Conservation (phyloP, 2,888 invertebrate genomes). For the Hoplodrina ambigua region DNA sequence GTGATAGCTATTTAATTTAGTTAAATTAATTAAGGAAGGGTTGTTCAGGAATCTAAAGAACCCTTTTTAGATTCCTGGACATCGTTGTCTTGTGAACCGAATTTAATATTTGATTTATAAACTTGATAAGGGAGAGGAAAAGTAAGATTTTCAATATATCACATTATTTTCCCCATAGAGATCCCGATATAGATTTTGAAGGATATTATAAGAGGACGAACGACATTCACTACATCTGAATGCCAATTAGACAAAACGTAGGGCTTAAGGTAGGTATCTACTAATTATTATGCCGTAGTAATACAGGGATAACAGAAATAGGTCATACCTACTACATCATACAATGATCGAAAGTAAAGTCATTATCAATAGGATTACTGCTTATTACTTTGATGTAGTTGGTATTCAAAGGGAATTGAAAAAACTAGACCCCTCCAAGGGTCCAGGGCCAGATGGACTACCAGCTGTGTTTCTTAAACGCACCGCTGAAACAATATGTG, state of each 20-base stretch:
- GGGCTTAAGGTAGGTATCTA: not conserved
- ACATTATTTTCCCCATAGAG: constrained; percentile 28
- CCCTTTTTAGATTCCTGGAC: not conserved
- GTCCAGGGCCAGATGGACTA: too few relatives aligned
- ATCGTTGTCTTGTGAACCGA: not conserved
- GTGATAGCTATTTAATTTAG: not conserved
- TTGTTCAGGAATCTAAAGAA: not conserved
- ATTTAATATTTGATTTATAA: not conserved
- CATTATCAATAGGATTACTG: not conserved
- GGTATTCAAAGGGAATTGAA: too few relatives aligned
- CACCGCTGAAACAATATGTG: too few relatives aligned
- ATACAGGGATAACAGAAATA: constrained; percentile 13
- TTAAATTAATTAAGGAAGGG: not conserved
- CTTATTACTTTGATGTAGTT: too few relatives aligned
- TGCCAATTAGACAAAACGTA: constrained; percentile 25
- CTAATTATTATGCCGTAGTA: constrained; percentile 20
- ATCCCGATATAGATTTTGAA: constrained; percentile 30
- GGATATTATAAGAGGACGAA: constrained; percentile 31
- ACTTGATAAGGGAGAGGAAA: constrained; percentile 20
- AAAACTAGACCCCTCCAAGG: too few relatives aligned
- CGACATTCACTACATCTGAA: constrained; percentile 24
- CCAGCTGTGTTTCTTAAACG: too few relatives aligned
- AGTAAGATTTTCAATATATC: not conserved
- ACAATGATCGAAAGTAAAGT: not conserved
- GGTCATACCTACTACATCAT: not conserved